These are phyloP conservation scores for Medauroidea extradentata DNA, from an alignment of 1,140 invertebrate species.

Conservation along the genomic window DNA sequence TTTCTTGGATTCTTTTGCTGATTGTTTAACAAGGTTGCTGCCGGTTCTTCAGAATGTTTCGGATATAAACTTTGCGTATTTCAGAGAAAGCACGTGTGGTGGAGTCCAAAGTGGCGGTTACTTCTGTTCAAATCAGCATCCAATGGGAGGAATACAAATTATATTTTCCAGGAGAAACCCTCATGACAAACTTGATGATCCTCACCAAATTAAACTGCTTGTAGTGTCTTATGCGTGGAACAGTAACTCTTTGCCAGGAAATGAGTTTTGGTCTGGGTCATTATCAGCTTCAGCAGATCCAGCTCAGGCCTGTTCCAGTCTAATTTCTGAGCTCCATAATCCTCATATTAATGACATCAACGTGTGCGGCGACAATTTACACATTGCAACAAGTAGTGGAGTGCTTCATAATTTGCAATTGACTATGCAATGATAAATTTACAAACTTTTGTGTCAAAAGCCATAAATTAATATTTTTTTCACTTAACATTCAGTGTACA, in stretches of 20 bases:
- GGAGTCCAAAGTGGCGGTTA: constrained; percentile 12
- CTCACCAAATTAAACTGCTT: constrained; percentile 46
- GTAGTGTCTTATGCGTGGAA: constrained; percentile 64
- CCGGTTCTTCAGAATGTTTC: constrained; percentile 41
- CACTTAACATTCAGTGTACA: too few species aligned
- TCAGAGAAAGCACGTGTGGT: constrained; percentile 37
- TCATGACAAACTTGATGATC: constrained; percentile 36
- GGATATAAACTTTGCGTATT: constrained; percentile 45
- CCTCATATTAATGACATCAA: constrained; percentile 47
- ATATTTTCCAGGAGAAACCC: constrained; percentile 42
- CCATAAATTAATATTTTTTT: too few species aligned
- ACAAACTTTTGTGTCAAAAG: too few species aligned
- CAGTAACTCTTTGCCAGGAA: constrained; percentile 56
- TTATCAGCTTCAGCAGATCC: constrained; percentile 52
- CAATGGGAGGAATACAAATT: constrained; percentile 25
- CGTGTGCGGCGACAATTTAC: constrained; percentile 46
- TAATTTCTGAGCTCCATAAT: constrained; percentile 55
- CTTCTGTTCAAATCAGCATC: too few species aligned
- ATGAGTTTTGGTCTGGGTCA: constrained; percentile 42
- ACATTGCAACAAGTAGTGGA: constrained; percentile 46
- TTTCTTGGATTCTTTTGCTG: constrained; percentile 44
- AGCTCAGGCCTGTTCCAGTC: constrained; percentile 56
- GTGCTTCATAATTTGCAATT: constrained; percentile 49
- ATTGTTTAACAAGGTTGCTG: constrained; percentile 39
- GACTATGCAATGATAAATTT: too few species aligned